Evolutionary conservation across 1,140 invertebrate genomes (phyloP), one percentile per base, ranked within the genome.

Genomic region (Probaryconus sp.): DNA sequence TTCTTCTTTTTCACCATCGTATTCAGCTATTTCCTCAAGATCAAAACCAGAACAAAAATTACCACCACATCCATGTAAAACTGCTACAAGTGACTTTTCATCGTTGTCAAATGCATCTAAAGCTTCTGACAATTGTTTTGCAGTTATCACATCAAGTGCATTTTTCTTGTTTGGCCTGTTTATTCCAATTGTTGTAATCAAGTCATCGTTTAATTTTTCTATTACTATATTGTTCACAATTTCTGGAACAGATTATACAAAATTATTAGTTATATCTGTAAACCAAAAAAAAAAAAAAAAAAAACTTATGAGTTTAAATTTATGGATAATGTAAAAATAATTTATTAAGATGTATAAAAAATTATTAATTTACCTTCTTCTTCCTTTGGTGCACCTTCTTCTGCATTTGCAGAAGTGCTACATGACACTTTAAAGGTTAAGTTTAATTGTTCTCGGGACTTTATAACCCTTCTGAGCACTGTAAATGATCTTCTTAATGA

Each of bases 11-110:
- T 81, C 73, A n/a, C 77, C 76, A 69, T 89, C 86, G 45, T 87
- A 87, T 43, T 86, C 79, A 6, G 85, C 85, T 58, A 94, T 86
- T 79, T 94, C 92, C 56, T 92, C 88, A 38, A 94, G 91, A 87
- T 98, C 96, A 84, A 93, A 95, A 3, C 97, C 97, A 24, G 96
- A 92, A 87, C 95, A 97, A 85, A 98, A 98, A 72, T 93, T 94
- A 3, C 96, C 96, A 33, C 96, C 95, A 81, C 92, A 90, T 17
- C 97, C 97, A 88, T 97, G 92, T 2, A 98, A 87, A 6, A 98
- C 91, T 10, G 92, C 93, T 5, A 94, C 92, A 67, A 89, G 85
- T 2, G 92, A 88, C 0, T 89, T 83, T 0, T 90, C 79, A 81
- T 97, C 94, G 51, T 91, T 90, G 73, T 97, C 95, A 88, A 97